phyloP scores from a whole-genome alignment of 2,113 vertebrate genomes.

The Paramisgurnus dabryanus region DNA sequence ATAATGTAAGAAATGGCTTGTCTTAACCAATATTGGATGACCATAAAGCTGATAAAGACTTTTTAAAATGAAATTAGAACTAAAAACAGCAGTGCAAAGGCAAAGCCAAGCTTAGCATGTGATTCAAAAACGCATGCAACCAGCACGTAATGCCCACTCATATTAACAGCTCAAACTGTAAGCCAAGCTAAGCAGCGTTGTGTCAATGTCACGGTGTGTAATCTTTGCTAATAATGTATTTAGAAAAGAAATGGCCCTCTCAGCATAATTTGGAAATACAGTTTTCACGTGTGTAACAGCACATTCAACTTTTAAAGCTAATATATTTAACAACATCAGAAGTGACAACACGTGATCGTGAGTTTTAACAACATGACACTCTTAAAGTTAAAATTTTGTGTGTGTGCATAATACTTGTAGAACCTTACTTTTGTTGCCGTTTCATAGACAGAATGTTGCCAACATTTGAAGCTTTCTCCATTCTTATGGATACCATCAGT shows the following conservation, averaged over 20 bases:
- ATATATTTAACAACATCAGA: background rate
- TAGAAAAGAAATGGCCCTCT: background rate
- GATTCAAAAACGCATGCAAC: background rate
- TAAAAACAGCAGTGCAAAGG: background rate
- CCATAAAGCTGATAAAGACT: slow-evolving; percentile 1
- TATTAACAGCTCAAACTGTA: slow-evolving; percentile 23
- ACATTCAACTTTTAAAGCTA: background rate
- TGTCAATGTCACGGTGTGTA: background rate
- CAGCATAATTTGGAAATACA: background rate
- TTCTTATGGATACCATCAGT: too few species aligned
- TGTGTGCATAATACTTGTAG: too few species aligned
- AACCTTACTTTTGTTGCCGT: too few species aligned
- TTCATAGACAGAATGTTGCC: too few species aligned
- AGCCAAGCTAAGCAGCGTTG: slow-evolving; percentile 22
- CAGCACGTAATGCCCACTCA: slow-evolving; percentile 19
- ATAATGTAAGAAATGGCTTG: background rate
- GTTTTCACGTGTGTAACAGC: background rate
- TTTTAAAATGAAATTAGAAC: slow-evolving; percentile 4
- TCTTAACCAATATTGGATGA: background rate
- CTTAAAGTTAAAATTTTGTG: too few species aligned
- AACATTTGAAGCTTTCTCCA: too few species aligned
- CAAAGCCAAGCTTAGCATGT: slow-evolving; percentile 18
- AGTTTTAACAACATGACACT: too few species aligned
- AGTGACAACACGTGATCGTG: too few species aligned
- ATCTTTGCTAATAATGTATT: background rate